Evolutionary conservation across 2,888 invertebrate species (phyloP).

Genomic region (Cosmia pyralina): DNA sequence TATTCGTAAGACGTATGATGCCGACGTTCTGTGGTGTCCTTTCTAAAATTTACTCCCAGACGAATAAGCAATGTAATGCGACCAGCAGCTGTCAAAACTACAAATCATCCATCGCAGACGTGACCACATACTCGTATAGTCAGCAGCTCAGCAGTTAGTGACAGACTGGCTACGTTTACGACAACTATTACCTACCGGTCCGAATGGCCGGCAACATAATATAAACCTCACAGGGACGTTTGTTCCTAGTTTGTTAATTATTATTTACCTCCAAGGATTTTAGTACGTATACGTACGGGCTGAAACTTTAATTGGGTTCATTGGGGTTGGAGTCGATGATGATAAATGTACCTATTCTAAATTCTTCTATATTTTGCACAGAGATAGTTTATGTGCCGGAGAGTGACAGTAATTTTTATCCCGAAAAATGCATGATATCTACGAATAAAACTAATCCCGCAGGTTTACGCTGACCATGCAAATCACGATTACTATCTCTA

Average conservation of each 20-base stretch:
- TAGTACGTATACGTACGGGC: background rate
- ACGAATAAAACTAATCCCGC: background rate
- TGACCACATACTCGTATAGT: background rate
- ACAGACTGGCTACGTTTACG: slow-evolving; percentile 45
- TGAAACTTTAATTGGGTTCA: background rate
- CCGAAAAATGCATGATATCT: background rate
- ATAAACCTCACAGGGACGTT: slow-evolving; percentile 38
- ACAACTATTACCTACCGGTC: slow-evolving; percentile 34
- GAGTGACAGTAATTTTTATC: background rate
- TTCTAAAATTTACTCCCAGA: background rate
- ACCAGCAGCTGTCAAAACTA: slow-evolving; percentile 23
- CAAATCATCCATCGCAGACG: slow-evolving; percentile 31
- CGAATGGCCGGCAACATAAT: slow-evolving; percentile 8
- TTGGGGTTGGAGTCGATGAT: no score
- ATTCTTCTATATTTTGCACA: background rate
- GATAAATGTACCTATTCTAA: no score
- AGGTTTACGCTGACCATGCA: no score
- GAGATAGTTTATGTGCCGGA: background rate
- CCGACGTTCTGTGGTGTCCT: no score
- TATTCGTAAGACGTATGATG: no score
- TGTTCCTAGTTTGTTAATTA: slow-evolving; percentile 26
- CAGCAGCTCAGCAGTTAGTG: slow-evolving; percentile 42
- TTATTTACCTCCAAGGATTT: slow-evolving; percentile 13
- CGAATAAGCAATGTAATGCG: background rate
- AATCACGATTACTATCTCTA: no score